Conservation (phyloP, 2,113 vertebrate genomes). For the Motacilla tschutschensis region DNA sequence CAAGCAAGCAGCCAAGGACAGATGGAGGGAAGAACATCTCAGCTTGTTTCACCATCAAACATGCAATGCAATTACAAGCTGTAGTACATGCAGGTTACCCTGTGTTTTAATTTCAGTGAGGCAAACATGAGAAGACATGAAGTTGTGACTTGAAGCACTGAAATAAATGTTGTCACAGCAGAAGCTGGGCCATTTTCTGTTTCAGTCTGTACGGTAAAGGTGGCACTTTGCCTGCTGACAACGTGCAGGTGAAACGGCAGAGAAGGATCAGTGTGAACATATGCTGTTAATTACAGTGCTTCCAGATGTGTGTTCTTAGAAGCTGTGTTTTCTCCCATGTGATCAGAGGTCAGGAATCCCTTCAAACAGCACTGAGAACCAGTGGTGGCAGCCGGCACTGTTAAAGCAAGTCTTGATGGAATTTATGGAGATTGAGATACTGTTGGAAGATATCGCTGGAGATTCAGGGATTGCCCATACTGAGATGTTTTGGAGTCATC, state of each 20-base stretch:
- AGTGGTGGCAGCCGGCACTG: accelerated
- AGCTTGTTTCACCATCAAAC: background rate
- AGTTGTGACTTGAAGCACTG: background rate
- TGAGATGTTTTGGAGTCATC: background rate
- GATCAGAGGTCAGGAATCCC: background rate
- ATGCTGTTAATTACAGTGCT: background rate
- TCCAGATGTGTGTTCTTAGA: background rate
- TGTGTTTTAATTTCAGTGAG: background rate
- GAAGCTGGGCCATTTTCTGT: background rate
- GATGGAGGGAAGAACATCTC: background rate
- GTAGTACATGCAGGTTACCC: background rate
- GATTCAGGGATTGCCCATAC: background rate
- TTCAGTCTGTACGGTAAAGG: background rate
- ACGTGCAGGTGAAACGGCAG: background rate
- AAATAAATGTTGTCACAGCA: background rate
- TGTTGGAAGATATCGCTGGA: background rate
- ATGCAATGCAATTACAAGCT: background rate
- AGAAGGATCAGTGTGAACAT: background rate
- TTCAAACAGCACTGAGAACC: background rate
- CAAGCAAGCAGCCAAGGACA: background rate
- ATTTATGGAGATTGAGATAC: background rate
- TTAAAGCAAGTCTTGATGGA: background rate
- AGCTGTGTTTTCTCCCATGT: background rate
- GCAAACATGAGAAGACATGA: background rate
- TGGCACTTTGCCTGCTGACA: background rate